Base-by-base conservation (phyloP, 2,888 invertebrate species). In the Pharmacophagus antenor region DNA sequence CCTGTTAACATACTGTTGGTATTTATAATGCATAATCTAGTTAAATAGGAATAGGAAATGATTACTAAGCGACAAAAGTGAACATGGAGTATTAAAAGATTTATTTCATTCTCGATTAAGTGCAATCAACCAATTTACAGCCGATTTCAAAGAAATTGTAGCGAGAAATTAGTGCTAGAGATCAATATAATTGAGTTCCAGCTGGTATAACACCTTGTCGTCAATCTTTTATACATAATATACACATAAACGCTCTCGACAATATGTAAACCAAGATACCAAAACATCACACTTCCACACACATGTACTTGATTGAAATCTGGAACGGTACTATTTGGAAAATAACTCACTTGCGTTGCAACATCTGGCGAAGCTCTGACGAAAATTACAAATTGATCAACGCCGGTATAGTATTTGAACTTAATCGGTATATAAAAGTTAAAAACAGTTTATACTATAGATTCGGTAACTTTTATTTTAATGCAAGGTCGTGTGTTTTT, bases 261-360 rank as follows among this genome's bases (percentile, higher is more conserved):
- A 65, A 65, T 64, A 67, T 74, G 73, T 73, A 73, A 77, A 75
- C 62, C 72, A 73, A 69, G 63, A 58, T 67, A 65, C 62, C 65
- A 63, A 66, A 63, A 59, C 60, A 62, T 58, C 20, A 37, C 46
- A 52, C 53, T 52, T 57, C 31, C 51, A 47, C 25, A 22, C 51
- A 51, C 46, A 47, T 51, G 50, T 58, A 44, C 52, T 50, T 58
- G 53, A 50, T 42, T 31, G 42, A 56, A 63, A 56, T 57, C 57
- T 58, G 44, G 55, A 60, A 47, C 60, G 46, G 42, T 42, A 49
- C 23, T 48, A 59, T 53, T 58, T 53, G 41, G 44, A 50, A 55
- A 50, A 55, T 55, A 54, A 64, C 60, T 64, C 49, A 54, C 48
- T 60, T 50, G 41, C 17, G 53, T 55, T 51, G 41, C 58, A 54